phyloP scores from a whole-genome alignment of 2,113 vertebrate species.

The Anser cygnoides region DNA sequence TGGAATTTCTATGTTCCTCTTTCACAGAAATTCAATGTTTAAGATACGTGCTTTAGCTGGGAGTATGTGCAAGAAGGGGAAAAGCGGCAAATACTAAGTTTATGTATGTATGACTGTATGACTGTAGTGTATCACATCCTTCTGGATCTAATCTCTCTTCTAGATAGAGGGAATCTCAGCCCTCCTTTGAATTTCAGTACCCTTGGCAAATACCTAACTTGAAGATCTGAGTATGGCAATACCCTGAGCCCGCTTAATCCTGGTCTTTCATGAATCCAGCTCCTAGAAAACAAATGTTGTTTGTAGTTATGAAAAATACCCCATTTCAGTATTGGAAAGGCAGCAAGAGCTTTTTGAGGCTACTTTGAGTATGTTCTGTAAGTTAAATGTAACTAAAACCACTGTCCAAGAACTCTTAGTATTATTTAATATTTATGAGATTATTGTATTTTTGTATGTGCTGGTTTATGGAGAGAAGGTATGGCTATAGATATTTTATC shows the following conservation, averaged over 20 bases:
- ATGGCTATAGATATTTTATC: not conserved
- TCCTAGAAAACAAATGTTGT: not conserved
- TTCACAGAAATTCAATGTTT: not conserved
- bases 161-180: not conserved
- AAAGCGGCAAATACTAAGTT: not conserved
- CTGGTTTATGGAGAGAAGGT: not conserved
- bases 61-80: not conserved
- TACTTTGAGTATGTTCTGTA: not conserved
- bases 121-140: not conserved
- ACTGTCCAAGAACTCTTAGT: not conserved
- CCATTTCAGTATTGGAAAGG: not conserved
- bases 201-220: not conserved
- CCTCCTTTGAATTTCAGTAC: not conserved
- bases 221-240: not conserved
- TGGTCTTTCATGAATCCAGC: not conserved
- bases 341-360: not conserved
- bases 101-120: not conserved
- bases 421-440: not conserved
- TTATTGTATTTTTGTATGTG: not conserved
- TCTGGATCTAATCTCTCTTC: not conserved
- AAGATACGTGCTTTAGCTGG: not conserved
- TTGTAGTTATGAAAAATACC: not conserved
- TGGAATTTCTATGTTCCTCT: not conserved
- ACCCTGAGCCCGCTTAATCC: not conserved
- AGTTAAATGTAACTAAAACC: not conserved